These are phyloP conservation scores for Eulemur coronatus DNA, from an alignment of 2,797 vertebrate species.

Conservation along the genomic window DNA sequence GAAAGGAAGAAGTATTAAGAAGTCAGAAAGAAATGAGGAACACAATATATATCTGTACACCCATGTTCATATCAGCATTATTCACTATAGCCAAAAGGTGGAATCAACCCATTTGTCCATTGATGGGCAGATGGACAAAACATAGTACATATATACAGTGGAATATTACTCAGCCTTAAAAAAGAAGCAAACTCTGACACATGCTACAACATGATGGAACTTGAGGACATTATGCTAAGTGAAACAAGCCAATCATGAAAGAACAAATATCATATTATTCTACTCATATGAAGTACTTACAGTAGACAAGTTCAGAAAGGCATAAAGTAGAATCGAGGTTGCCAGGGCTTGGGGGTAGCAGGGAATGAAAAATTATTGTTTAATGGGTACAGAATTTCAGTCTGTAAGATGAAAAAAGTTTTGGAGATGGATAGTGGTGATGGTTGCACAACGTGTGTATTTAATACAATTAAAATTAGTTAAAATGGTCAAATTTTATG, in stretches of 20 bases:
- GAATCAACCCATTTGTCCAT: neutral
- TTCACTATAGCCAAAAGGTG: neutral
- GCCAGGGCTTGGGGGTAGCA: neutral
- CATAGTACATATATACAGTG: no score
- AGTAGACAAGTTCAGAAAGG: neutral
- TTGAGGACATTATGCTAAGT: neutral
- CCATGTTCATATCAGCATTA: neutral
- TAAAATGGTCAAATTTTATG: neutral
- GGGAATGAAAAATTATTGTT: neutral
- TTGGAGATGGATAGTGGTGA: neutral
- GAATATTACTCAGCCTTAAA: neutral
- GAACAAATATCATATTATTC: neutral
- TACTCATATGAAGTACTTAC: neutral
- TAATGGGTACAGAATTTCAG: neutral
- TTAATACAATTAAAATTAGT: neutral
- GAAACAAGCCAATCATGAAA: neutral
- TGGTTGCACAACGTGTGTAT: neutral
- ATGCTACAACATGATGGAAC: neutral
- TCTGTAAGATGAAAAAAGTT: neutral
- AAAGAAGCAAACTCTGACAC: neutral
- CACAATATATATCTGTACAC: neutral
- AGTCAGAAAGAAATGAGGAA: neutral
- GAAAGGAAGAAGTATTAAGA: neutral
- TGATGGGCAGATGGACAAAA: neutral
- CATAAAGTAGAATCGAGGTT: neutral